Evolutionary conservation across 1,140 invertebrate genomes (phyloP), one percentile per base, ranked within the genome.

Genomic region (Tetramorium alpestre): DNA sequence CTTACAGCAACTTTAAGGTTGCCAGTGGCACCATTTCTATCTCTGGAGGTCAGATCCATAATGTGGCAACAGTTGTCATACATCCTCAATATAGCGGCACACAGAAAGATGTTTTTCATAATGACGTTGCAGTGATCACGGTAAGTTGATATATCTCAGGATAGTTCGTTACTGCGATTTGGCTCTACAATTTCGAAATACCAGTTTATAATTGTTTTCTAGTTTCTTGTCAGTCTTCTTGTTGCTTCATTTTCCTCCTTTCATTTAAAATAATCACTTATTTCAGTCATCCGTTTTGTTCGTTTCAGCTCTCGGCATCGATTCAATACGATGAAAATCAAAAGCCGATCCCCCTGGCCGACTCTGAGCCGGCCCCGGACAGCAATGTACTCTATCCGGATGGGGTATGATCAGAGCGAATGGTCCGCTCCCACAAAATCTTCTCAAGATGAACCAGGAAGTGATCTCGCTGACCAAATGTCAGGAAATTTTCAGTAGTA

Each of bases 1-100:
- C 22, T 22, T 22, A 67, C 96, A 96, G 56, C 96, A 67, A 80
- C 13, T 25, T 87, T 3, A 62, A n/a, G 7, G 25, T 91, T 6
- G 64, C 73, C 0, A 87, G 73, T 22, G 91, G 91, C 28, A 70
- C 41, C 10, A 38, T 4, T 10, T n/a, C n/a, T 7, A 10, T 1
- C 38, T 22, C 8, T 18, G 67, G 38, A 18, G 85, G 87, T 16
- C 22, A 85, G n/a, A 0, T 3, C 7, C 72, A 89, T 22, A 0
- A 8, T 7, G 76, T 92, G 8, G 1, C 7, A 3, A 64, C n/a
- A 11, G 22, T 73, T 25, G 18, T 87, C 10, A 56, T 75, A 13
- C 90, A 92, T 85, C 51, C 72, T 0, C 7, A 51, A 3, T 92
- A 90, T 13, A 8, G n/a, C n/a, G n/a, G n/a, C n/a, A n/a, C n/a